Evolutionary conservation across 2,797 vertebrate species (phyloP).

Genomic region (Chaenodraco wilsoni): DNA sequence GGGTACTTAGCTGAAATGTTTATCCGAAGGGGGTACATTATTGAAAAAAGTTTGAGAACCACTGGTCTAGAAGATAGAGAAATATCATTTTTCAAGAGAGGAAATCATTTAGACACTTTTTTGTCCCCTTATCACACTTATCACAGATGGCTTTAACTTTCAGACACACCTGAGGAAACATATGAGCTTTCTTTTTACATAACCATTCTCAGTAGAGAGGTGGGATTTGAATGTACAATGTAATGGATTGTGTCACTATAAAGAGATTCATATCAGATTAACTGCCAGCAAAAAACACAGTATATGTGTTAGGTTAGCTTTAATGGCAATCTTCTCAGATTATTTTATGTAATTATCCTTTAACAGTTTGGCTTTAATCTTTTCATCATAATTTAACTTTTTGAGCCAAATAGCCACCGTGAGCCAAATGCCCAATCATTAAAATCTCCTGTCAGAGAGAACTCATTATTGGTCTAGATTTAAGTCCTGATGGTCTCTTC

Average conservation of each 20-base stretch:
- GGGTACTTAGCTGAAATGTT: too few species aligned
- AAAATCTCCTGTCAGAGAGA: slow-evolving; percentile 32
- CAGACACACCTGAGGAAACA: slow-evolving; percentile 44
- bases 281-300: slow-evolving; percentile 7
- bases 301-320: not conserved
- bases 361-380: slow-evolving; percentile 23
- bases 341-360: slow-evolving; percentile 18
- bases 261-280: slow-evolving; percentile 28
- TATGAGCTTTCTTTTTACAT: slow-evolving; percentile 39
- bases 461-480: slow-evolving; percentile 44
- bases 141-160: slow-evolving; percentile 49
- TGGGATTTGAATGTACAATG: slow-evolving; percentile 20
- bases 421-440: slow-evolving; percentile 36
- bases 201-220: slow-evolving; percentile 8
- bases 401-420: slow-evolving; percentile 19
- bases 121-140: slow-evolving; percentile 41
- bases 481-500: slow-evolving; percentile 27
- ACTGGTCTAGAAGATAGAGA: slow-evolving; percentile 15
- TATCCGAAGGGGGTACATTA: too few species aligned
- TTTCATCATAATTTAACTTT: slow-evolving; percentile 28
- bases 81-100: slow-evolving; percentile 26
- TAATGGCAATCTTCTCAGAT: not conserved
- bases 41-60: too few species aligned
- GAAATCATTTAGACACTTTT: slow-evolving; percentile 36
- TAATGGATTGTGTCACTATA: slow-evolving; percentile 26